Evolutionary conservation across 2,797 vertebrate species (phyloP), one percentile per base, ranked within the genome.

Genomic region (Enteromius viviparus): DNA sequence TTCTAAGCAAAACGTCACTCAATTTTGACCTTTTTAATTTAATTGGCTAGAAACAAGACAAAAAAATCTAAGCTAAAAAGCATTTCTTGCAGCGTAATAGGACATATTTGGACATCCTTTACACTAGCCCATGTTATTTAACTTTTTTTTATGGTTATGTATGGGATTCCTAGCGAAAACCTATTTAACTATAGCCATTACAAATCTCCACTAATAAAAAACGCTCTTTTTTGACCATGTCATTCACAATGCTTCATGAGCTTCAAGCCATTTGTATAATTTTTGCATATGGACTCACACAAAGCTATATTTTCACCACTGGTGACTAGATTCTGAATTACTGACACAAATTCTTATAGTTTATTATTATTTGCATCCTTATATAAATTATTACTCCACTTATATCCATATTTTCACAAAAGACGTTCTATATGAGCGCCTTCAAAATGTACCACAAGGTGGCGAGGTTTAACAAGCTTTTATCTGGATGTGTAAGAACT

Each of bases 391-490:
- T 37, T 7, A 23, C 14, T 23, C 3, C 32, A 55, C n/a, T 37
- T 23, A 14, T 8, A n/a, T 40, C 32, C 0, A 15, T 23, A 76
- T 60, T 19, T 11, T 26, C n/a, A 26, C n/a, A 60, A 58, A 75
- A 26, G 23, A 19, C 34, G 1, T 21, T 58, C 8, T 29, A 29
- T 29, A 21, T 1, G 6, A 66, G 21, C 2, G 0, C 8, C 42
- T 58, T 26, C n/a, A 6, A 40, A 40, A 29, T 32, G 14, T 26
- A 42, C 72, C 81, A 83, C 72, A 76, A 37, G 64, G 19, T 76
- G 64, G 51, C 26, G 51, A 7, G 47, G 37, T 47, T 66, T 34
- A 58, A 58, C 81, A 65, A 65, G 23, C 58, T 47, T 81, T 62
- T 65, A 26, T 21, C 15, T 7, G 11, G 21, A 37, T 45, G 65